phyloP scores from a whole-genome alignment of 2,888 invertebrate genomes.

The Agrypnus murinus region DNA sequence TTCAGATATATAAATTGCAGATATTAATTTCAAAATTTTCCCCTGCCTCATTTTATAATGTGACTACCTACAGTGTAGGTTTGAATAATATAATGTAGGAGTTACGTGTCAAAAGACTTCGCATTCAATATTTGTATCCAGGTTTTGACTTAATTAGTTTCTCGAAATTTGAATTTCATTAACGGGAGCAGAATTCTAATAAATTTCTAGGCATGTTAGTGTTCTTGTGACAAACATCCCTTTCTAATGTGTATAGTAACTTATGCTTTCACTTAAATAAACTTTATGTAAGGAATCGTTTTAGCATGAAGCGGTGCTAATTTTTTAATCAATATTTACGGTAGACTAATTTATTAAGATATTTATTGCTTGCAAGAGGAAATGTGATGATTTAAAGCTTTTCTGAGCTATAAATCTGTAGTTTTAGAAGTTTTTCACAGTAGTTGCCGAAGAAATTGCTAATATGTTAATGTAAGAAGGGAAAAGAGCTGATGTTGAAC shows the following conservation, averaged over 20 bases:
- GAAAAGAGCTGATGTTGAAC: constrained; percentile 37
- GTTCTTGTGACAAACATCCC: constrained; percentile 32
- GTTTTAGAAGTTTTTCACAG: constrained; percentile 1
- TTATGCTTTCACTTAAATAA: constrained; percentile 4
- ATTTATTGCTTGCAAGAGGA: too few species aligned
- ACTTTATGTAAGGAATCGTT: neutral
- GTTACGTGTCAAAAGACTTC: constrained; percentile 40
- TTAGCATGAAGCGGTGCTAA: too few species aligned
- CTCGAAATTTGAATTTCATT: constrained; percentile 44
- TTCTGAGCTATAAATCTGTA: neutral
- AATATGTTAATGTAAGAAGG: constrained; percentile 41
- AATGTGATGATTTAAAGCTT: too few species aligned
- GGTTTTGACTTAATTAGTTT: constrained; percentile 45
- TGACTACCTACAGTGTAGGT: constrained; percentile 8
- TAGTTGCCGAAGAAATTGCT: constrained; percentile 10
- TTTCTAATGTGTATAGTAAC: constrained; percentile 21
- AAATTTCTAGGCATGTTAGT: constrained; percentile 41
- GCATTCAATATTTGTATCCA: constrained; percentile 37
- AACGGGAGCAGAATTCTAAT: constrained; percentile 40
- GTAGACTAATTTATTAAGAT: too few species aligned
- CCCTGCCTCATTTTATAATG: neutral
- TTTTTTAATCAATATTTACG: too few species aligned
- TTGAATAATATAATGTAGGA: constrained; percentile 25
- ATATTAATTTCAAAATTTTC: constrained; percentile 21
- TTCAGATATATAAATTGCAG: constrained; percentile 16